Base-by-base conservation (phyloP, 2,888 invertebrate genomes). In the Watsonalla binaria region DNA sequence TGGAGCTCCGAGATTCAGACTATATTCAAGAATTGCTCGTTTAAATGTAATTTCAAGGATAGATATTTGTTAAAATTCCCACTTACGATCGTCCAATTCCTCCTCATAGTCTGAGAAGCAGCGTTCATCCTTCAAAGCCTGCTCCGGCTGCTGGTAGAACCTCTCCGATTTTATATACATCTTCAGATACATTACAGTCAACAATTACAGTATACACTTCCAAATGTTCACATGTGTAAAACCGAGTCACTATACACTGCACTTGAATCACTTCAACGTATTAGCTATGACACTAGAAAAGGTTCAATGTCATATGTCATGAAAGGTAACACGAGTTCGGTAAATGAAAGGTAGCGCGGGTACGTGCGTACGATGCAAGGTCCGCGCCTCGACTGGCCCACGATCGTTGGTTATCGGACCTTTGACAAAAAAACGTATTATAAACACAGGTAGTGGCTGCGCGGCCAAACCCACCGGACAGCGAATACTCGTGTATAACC, bases 101-200 rank as follows among this genome's bases (percentile, higher is more conserved):
- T 86, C 87, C n/a, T 88, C 86, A 55, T 80, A 88, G 58, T 89
- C 89, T 0, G 88, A 87, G 61, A 80, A 88, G 56, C 80, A 86
- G 56, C 75, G 80, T 51, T 84, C 86, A 51, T 85, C 86, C 59
- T 84, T 84, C 57, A 84, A 68, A n/a, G 70, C 60, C 70, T 82
- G 85, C 54, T 86, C 83, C 42, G 84, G 84, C 61, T 84, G 82
- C 66, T 84, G 86, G 61, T 87, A 89, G 56, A 90, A 90, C 68
- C 86, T 76, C 64, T 90, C 89, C 57, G 89, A 83, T 74, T 89
- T 88, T 54, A 88, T 88, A 65, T 87, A 88, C 88, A 89, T 89
- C 77, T 88, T 86, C 34, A 88, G 69, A 80, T 84, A 88, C 89
- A 90, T 87, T 71, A 76, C 84, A 72, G 56, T 54, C 51, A 60